Percentiles rank a stretch among this genome's conserved stretches.
Conservation (phyloP, 1,140 invertebrate genomes). For the Drosophila elegans region DNA sequence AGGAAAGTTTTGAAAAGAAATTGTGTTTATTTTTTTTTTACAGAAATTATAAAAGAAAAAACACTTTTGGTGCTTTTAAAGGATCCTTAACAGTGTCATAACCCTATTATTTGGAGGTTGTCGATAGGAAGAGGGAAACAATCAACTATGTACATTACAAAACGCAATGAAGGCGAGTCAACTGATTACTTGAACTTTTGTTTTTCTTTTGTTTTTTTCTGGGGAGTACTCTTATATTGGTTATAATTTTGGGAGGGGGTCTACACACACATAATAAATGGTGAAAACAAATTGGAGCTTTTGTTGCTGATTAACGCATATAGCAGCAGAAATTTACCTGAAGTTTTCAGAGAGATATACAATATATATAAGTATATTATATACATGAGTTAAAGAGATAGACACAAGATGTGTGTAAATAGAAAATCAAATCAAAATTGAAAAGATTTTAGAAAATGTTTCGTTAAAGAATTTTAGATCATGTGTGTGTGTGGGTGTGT, state of each 20-base stretch:
- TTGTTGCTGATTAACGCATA: conserved; percentile 61
- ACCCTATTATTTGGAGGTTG: conserved; percentile 3
- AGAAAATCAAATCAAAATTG: conserved; percentile 20
- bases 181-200: conserved; percentile 20
- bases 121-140: conserved; percentile 1
- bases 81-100: conserved; percentile 6
- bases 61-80: too few relatives aligned
- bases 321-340: conserved; percentile 72
- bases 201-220: conserved; percentile 7
- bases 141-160: conserved; percentile 30
- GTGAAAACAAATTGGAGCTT: conserved; percentile 43
- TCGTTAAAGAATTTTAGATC: conserved; percentile 6
- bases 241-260: conserved; percentile 4
- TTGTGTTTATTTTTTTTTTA: too few relatives aligned
- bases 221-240: neutral
- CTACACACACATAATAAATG: conserved; percentile 50
- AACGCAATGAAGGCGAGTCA: conserved; percentile 36
- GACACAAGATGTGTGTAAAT: conserved; percentile 23
- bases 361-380: conserved; percentile 37
- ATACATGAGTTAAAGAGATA: conserved; percentile 12
- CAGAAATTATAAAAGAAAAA: too few relatives aligned
- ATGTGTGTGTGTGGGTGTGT: neutral
- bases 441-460: conserved; percentile 24
- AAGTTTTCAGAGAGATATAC: conserved; percentile 44
- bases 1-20: neutral